A percentile compares a stretch with the other conserved stretches of the same genome.
Conservation (phyloP, 1,140 invertebrate species). For the Macrotrachela quadricornifera region DNA sequence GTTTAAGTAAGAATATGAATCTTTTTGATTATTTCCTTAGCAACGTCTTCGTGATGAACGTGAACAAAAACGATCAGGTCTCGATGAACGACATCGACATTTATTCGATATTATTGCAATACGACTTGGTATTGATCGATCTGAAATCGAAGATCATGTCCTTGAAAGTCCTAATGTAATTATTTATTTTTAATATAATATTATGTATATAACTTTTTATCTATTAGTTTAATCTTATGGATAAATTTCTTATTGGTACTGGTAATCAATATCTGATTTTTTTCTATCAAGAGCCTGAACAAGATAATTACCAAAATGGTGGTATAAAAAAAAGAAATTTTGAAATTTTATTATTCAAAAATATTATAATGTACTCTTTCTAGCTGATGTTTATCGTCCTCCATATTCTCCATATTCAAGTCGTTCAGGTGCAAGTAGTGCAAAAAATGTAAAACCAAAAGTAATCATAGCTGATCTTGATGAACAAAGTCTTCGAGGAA, state of each 20-base stretch:
- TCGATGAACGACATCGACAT: constrained; percentile 26
- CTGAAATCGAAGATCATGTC: constrained; percentile 28
- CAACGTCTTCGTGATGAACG: too few relatives aligned
- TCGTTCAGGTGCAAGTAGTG: constrained; percentile 15
- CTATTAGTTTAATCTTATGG: constrained; percentile 24
- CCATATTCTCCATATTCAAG: constrained; percentile 14
- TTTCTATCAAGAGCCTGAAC: constrained; percentile 44
- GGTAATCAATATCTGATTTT: constrained; percentile 21
- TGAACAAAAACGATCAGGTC: constrained; percentile 21
- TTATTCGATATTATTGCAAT: constrained; percentile 26
- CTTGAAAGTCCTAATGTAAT: constrained; percentile 27
- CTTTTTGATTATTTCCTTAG: too few relatives aligned
- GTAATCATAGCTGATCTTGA: constrained; percentile 67
- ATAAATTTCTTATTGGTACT: constrained; percentile 21
- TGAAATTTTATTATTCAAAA: background rate
- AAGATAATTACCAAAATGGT: constrained; percentile 43
- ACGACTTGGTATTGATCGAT: constrained; percentile 21
- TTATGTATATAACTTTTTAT: background rate
- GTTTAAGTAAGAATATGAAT: too few relatives aligned
- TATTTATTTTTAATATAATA: too few relatives aligned
- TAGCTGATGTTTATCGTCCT: background rate
- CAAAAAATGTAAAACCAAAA: constrained; percentile 48
- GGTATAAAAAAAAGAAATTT: constrained; percentile 14
- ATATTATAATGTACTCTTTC: background rate
- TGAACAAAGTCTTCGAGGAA: constrained; percentile 53